These are phyloP conservation scores for Astyanax mexicanus DNA, from an alignment of 2,797 vertebrate species.

Conservation along the genomic window DNA sequence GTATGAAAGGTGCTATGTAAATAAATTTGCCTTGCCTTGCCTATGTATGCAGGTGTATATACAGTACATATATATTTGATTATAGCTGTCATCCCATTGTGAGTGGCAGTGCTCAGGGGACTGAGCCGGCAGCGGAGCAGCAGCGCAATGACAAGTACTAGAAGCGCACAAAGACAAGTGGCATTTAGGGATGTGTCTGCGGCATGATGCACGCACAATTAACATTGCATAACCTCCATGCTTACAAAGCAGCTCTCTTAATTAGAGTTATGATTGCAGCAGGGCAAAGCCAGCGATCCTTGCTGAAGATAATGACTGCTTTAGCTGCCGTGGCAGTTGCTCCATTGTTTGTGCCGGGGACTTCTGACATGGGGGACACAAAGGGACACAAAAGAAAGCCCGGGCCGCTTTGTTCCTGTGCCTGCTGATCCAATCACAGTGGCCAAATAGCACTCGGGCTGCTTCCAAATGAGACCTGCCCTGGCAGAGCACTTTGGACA, in stretches of 20 bases:
- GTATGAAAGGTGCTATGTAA: no score
- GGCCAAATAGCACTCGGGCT: conserved; percentile 73
- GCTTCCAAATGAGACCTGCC: conserved; percentile 50
- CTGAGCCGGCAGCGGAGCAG: conserved; percentile 1
- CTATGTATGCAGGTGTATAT: no score
- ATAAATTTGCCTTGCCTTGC: no score
- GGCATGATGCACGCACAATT: conserved; percentile 70
- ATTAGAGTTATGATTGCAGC: conserved; percentile 81
- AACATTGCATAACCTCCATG: conserved; percentile 78
- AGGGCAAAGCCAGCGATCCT: conserved; percentile 75
- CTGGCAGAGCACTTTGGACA: conserved; percentile 17
- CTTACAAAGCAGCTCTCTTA: conserved; percentile 83
- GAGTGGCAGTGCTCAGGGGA: conserved; percentile 9
- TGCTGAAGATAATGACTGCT: conserved; percentile 73
- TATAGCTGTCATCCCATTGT: conserved; percentile 19
- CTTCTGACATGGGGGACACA: conserved; percentile 80
- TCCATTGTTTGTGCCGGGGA: conserved; percentile 74
- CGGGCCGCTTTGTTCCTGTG: conserved; percentile 71
- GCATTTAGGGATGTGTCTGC: conserved; percentile 70
- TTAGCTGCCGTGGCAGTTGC: conserved; percentile 65
- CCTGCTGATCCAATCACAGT: conserved; percentile 73
- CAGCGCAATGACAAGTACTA: conserved; percentile 49
- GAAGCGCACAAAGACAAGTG: conserved; percentile 66
- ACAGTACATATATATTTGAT: neutral
- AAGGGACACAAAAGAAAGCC: conserved; percentile 75